Evolutionary conservation across 2,888 invertebrate species (phyloP), one percentile per base, ranked within the genome.

Genomic region (Zelleria hepariella): DNA sequence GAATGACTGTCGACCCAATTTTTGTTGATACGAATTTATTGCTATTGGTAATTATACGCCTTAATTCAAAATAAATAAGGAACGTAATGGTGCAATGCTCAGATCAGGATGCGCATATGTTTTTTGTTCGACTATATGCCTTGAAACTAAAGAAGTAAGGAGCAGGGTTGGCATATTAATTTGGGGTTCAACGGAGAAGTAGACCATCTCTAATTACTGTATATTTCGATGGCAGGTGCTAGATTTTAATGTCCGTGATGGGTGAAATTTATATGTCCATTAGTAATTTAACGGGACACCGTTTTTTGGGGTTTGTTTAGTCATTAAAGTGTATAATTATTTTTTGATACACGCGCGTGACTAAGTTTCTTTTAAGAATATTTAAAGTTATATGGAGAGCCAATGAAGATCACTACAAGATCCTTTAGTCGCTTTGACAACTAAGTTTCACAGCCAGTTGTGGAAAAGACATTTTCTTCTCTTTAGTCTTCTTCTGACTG

Each of bases 181-280:
- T 42, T 10, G 15, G 5, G 32, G 3, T 32, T 10, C 15, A 42
- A 15, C 32, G 15, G 32, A 10, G 4, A 15, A 42, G 32, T 42
- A 42, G 32, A 73, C 74, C 71, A 73, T 72, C 70, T 73, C 69
- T 78, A 78, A 78, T 78, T 77, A 75, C 74, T 73, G 66, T 70
- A 73, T 73, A 74, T 73, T 78, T 74, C 71, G 75, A 72, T 72
- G 74, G 80, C 83, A 83, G 83, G 83, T 83, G 82, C 63, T 64
- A 60, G 68, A 67, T 49, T 65, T 60, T 63, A 61, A 62, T 57
- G 64, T 63, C 64, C 32, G 32, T 66, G 67, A 66, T 65, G 72
- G 71, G 72, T 72, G 72, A 78, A 77, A 78, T 78, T 78, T 80
- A 78, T 80, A 78, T 72, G 66, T 70, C 71, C 73, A 80, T 80